A percentile compares a stretch with the other conserved stretches of the same genome.
phyloP scores from a whole-genome alignment of 2,113 vertebrate species.

The Platichthys stellatus region DNA sequence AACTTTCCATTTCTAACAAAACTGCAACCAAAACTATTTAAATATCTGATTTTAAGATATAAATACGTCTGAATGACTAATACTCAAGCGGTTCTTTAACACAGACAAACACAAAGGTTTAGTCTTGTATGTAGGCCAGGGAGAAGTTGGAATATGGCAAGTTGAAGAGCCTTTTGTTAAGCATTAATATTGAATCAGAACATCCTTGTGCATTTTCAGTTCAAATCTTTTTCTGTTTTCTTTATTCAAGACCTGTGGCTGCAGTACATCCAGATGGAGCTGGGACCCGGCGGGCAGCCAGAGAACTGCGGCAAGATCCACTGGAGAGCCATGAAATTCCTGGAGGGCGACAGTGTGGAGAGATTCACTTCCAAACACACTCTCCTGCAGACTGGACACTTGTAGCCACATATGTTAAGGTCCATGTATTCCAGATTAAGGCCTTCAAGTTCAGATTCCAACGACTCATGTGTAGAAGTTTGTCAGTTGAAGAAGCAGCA shows the following conservation, averaged over 20 bases:
- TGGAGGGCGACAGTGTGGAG: slow-evolving; percentile 89
- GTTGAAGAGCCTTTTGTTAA: background rate
- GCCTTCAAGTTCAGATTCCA: background rate
- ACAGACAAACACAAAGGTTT: background rate
- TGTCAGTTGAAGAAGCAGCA: slow-evolving; percentile 4
- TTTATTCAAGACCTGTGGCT: slow-evolving; percentile 89
- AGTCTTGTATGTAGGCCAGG: background rate
- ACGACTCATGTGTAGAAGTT: background rate
- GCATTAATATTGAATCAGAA: background rate
- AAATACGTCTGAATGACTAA: background rate
- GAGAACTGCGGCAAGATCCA: slow-evolving; percentile 91
- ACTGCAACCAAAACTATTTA: background rate
- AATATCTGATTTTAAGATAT: background rate
- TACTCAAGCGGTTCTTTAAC: background rate
- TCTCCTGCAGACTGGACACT: slow-evolving; percentile 89
- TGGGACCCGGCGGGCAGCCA: slow-evolving; percentile 85
- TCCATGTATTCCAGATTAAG: background rate
- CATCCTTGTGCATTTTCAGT: background rate
- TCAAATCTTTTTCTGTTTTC: background rate
- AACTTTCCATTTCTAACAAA: background rate
- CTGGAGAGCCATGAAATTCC: slow-evolving; percentile 94
- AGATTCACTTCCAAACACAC: slow-evolving; percentile 88
- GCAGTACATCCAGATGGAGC: slow-evolving; percentile 91
- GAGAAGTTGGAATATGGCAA: background rate
- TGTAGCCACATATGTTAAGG: slow-evolving; percentile 53